A percentile compares a stretch with the other conserved stretches of the same genome.
Evolutionary conservation across 92 coral and sea anemone species (phyloP).

Genomic region (Actinostola sp.): DNA sequence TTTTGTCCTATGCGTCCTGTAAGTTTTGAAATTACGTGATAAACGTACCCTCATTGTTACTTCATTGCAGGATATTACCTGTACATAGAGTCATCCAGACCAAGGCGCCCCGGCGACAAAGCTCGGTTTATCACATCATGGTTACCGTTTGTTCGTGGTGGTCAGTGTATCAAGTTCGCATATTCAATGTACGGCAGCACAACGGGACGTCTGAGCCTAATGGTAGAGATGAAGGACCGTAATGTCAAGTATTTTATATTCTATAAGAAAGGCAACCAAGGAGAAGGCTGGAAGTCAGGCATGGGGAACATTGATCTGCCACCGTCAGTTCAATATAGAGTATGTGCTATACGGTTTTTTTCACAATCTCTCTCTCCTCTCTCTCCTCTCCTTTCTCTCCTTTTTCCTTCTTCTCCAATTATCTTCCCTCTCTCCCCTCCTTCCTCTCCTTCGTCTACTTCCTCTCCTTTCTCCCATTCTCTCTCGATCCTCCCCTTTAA

Average conservation of each 20-base stretch:
- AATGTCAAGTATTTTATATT: conserved; percentile 49
- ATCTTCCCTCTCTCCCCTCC: too few species aligned
- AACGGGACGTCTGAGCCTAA: conserved; percentile 61
- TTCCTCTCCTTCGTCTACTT: too few species aligned
- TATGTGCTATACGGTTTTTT: too few species aligned
- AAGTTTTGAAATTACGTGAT: too few species aligned
- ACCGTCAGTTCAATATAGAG: conserved; percentile 49
- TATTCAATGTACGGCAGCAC: conserved; percentile 84
- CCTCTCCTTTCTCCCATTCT: too few species aligned
- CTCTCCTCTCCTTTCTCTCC: too few species aligned
- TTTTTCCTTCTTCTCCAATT: too few species aligned
- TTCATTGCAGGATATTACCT: conserved; percentile 79
- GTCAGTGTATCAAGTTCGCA: conserved; percentile 79
- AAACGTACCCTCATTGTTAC: too few species aligned
- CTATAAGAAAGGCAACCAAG: conserved; percentile 75
- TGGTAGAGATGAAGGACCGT: conserved; percentile 34
- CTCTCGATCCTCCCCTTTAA: too few species aligned
- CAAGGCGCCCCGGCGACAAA: conserved; percentile 39
- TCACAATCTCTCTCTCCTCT: too few species aligned
- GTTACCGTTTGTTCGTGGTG: conserved; percentile 43
- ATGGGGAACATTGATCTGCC: conserved; percentile 63
- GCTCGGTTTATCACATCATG: conserved; percentile 70
- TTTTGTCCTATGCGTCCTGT: too few species aligned
- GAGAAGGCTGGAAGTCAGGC: conserved; percentile 68
- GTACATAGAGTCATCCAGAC: conserved; percentile 78